phyloP scores from a whole-genome alignment of 2,113 vertebrate genomes.

The Calypte anna region DNA sequence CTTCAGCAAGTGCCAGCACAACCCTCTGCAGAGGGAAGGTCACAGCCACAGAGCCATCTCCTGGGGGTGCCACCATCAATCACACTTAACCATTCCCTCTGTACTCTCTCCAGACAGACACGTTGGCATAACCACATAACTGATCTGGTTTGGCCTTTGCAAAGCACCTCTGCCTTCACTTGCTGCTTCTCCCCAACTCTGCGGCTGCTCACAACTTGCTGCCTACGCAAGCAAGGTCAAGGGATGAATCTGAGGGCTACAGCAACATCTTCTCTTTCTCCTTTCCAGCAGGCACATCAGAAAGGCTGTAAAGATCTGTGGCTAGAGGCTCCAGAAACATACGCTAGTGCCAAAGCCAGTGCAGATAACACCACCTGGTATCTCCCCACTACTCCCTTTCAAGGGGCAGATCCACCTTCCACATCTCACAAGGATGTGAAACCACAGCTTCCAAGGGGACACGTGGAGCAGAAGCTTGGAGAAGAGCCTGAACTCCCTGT shows the following conservation, averaged over 20 bases:
- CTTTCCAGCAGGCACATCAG: not conserved
- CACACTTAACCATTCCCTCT: not conserved
- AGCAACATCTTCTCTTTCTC: not conserved
- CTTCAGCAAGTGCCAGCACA: not conserved
- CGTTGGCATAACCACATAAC: not conserved
- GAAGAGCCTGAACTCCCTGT: not conserved
- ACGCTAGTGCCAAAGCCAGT: not conserved
- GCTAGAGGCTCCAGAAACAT: not conserved
- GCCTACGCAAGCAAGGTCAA: fast-evolving
- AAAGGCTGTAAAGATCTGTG: not conserved
- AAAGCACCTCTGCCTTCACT: not conserved
- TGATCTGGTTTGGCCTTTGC: not conserved
- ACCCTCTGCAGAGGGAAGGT: not conserved
- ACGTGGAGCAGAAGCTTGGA: not conserved
- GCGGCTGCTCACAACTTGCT: not conserved
- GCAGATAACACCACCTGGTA: not conserved
- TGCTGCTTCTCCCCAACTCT: not conserved
- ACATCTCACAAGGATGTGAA: not conserved
- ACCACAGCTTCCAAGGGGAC: not conserved
- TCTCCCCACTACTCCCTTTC: not conserved
- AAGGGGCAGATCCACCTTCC: not conserved
- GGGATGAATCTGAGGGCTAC: not conserved
- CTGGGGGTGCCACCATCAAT: not conserved
- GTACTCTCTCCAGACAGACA: not conserved
- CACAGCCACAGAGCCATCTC: not conserved